Conservation (phyloP, 2,888 invertebrate genomes). For the Hybos culiciformis region DNA sequence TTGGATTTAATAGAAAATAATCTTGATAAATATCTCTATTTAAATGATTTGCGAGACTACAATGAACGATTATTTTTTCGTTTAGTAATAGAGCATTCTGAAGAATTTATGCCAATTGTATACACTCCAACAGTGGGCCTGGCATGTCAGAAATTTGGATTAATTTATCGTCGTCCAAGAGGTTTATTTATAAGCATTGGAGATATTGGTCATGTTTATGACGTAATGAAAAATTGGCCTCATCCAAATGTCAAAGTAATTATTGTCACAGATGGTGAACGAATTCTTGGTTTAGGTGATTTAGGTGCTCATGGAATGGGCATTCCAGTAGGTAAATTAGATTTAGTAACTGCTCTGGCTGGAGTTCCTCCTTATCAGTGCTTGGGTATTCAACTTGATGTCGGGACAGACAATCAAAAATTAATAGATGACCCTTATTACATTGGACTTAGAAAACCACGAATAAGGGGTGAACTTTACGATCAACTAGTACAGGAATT, state of each 20-base stretch:
- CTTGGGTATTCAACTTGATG: slow-evolving; percentile 77
- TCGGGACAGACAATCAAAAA: slow-evolving; percentile 76
- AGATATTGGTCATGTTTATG: slow-evolving; percentile 76
- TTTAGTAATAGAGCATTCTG: background rate
- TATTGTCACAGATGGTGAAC: slow-evolving; percentile 86
- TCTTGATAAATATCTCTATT: no score
- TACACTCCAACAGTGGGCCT: slow-evolving; percentile 91
- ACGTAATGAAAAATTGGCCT: slow-evolving; percentile 47
- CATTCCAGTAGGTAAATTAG: slow-evolving; percentile 86
- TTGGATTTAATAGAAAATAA: no score
- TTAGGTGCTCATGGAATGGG: slow-evolving; percentile 87
- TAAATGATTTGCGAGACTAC: no score
- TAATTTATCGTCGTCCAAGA: slow-evolving; percentile 77
- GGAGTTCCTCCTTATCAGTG: slow-evolving; percentile 85
- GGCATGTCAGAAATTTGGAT: slow-evolving; percentile 87
- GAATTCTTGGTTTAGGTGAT: slow-evolving; percentile 87
- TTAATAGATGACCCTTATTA: slow-evolving; percentile 79
- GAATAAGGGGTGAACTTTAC: slow-evolving; percentile 67
- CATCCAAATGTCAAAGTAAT: slow-evolving; percentile 65
- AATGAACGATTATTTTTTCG: background rate
- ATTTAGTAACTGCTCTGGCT: slow-evolving; percentile 85
- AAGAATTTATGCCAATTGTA: slow-evolving; percentile 25
- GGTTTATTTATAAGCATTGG: slow-evolving; percentile 87
- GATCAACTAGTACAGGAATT: slow-evolving; percentile 87
- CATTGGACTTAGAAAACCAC: slow-evolving; percentile 69